These are phyloP conservation scores for Acanthosoma haemorrhoidale DNA, from an alignment of 2,888 invertebrate species.

Conservation along the genomic window DNA sequence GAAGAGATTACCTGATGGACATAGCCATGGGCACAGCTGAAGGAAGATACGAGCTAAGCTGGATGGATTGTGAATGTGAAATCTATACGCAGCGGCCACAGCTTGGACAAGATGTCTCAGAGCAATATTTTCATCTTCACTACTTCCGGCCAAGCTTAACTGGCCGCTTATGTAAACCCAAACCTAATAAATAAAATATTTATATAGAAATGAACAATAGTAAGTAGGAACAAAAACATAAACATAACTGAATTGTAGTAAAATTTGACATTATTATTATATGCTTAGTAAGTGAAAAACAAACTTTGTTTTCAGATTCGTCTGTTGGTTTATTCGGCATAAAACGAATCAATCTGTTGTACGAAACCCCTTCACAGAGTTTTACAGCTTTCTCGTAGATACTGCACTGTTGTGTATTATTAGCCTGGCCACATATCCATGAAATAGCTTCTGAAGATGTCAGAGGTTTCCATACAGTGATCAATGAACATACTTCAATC, in stretches of 20 bases:
- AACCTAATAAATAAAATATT: conserved; percentile 20
- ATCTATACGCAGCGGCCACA: conserved; percentile 37
- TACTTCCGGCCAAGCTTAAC: conserved; percentile 34
- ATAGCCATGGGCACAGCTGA: conserved; percentile 22
- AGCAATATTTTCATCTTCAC: conserved; percentile 19
- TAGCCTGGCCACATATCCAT: conserved; percentile 29
- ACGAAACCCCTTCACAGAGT: conserved; percentile 20
- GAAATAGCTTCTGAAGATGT: conserved; percentile 9
- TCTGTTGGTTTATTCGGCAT: conserved; percentile 35
- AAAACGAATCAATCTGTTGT: conserved; percentile 27
- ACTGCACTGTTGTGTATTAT: conserved; percentile 18
- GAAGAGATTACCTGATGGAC: not conserved
- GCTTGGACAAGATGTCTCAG: conserved; percentile 37
- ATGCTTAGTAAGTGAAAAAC: not conserved
- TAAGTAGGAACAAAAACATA: too few relatives aligned
- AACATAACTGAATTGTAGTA: not conserved
- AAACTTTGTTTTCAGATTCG: conserved; percentile 34
- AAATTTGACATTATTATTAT: not conserved
- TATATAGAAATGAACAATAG: not conserved
- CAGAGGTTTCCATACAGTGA: conserved; percentile 23
- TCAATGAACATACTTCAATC: conserved; percentile 32
- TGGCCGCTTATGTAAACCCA: conserved; percentile 39
- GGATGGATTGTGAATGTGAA: conserved; percentile 34
- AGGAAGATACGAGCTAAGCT: conserved; percentile 29
- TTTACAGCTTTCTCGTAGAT: conserved; percentile 28